Base-by-base conservation (phyloP, 2,113 vertebrate genomes). In the Anseranas semipalmata region DNA sequence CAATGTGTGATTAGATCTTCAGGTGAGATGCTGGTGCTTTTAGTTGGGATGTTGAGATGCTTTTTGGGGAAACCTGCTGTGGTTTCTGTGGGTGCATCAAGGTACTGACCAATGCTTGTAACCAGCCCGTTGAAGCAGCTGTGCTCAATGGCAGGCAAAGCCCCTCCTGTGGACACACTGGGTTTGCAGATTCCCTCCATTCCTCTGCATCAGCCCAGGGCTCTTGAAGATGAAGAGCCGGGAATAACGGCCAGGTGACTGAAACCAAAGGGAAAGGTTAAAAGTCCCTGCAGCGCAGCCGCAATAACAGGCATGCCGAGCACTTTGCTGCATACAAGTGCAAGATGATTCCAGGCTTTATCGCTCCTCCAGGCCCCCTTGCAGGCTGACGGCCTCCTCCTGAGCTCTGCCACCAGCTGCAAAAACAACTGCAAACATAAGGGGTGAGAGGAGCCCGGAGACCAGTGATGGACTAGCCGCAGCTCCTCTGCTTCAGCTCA, bases 1-100 rank as follows among this genome's bases (percentile, higher is more conserved):
- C 14, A 28, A 28, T 15, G 2, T 0, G 0, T 3, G 10, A 21
- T 50, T 35, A 48, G 24, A 19, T 2, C 21, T 62, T 50, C 6
- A n/a, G 65, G 24, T 35, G 43, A 59, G 43, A 4, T 25, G 43
- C 33, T 91, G 68, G 5, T 68, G 35, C 19, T 71, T 28, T 68
- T 35, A 21, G 14, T 16, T 22, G 16, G 8, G n/a, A 14, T 59
- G 37, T 15, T 46, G 62, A 60, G 53, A 7, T 71, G 41, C 6
- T 77, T 15, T 63, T 11, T 37, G 37, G 14, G 68, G 66, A 7
- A 39, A 13, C 3, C 10, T 21, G 41, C 53, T 37, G 8, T 30
- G 27, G 12, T 12, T 81, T 67, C 56, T 13, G 4, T 43, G 60
- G 55, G 14, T 73, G 21, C 2, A 16, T 12, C 2, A 8, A 20